Base-by-base conservation (phyloP, 2,888 invertebrate genomes). In the Acanthosepion esculentum region DNA sequence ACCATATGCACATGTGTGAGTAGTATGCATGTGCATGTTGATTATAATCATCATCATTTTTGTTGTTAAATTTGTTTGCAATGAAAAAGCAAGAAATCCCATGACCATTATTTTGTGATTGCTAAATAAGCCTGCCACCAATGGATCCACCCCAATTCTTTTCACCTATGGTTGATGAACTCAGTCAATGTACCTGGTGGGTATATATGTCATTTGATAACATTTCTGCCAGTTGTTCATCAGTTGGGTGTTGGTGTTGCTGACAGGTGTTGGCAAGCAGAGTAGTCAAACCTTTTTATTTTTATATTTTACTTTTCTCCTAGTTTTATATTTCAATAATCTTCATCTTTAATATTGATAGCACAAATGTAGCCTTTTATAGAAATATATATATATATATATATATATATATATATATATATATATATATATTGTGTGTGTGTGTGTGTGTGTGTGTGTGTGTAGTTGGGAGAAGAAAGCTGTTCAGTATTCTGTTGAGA, bases 401-500 rank as follows among this genome's bases (percentile, higher is more conserved):
- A 41, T 41, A 41, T 41, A 41, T 41, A 41, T 59, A 59, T 7
- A 20, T 59, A 59, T 6, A 20, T 23, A n/a, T 41, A 41, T 41
- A 41, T 41, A 41, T 59, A 59, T 7, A 20, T 59, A 59, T 6
- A 20, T 23, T 59, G 59, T 18, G 78, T 33, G 78, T 78, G 78
- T 78, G 78, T n/a, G 78, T 78, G 78, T 64, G 64, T 64, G 64
- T 64, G 29, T 64, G 64, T 64, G 64, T 64, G 23, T 64, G 23
- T 23, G 29, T 26, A 64, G 23, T 23, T 64, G 64, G n/a, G 78
- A n/a, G n/a, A 33, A n/a, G 78, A 5, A 12, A 78, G 78, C 78
- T 78, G 78, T 78, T 78, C 78, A 78, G 78, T 78, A 78, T 78
- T 78, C 78, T n/a, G n/a, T 33, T 33, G n/a, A 78, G 78, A 78